These are phyloP conservation scores for Anoncus sp. DNA, from an alignment of 2,888 invertebrate genomes.

Conservation along the genomic window DNA sequence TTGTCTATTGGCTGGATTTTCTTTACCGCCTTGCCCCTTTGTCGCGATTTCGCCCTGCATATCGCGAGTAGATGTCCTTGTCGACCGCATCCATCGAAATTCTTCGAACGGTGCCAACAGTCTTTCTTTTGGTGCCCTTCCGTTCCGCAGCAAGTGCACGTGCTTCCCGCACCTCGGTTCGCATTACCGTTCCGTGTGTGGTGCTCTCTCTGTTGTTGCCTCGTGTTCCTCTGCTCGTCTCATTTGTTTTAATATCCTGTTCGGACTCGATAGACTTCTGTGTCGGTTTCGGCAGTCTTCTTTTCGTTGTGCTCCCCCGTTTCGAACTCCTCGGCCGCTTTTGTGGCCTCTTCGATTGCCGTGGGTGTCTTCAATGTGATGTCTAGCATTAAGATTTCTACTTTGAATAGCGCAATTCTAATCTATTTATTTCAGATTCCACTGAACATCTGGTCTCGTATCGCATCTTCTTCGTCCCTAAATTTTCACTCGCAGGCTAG, in stretches of 20 bases:
- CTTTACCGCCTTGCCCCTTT: slow-evolving; percentile 6
- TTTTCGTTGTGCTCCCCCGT: too few species aligned
- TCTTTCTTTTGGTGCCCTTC: slow-evolving; percentile 17
- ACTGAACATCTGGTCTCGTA: slow-evolving; percentile 37
- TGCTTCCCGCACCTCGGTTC: not conserved
- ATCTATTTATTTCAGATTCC: slow-evolving; percentile 22
- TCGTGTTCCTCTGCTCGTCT: too few species aligned
- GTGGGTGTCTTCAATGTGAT: slow-evolving; percentile 26
- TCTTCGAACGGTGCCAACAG: slow-evolving; percentile 31
- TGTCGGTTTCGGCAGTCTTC: too few species aligned
- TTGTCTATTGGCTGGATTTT: slow-evolving; percentile 2
- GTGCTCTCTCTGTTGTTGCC: too few species aligned
- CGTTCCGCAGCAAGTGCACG: slow-evolving; percentile 36
- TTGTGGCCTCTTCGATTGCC: slow-evolving; percentile 41
- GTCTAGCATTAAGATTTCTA: slow-evolving; percentile 41
- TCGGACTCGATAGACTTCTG: too few species aligned
- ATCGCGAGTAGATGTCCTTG: slow-evolving; percentile 36
- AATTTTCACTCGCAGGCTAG: slow-evolving; percentile 30
- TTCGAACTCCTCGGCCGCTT: slow-evolving; percentile 6
- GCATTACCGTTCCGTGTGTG: too few species aligned
- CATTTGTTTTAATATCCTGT: too few species aligned
- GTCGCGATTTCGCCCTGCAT: slow-evolving; percentile 35
- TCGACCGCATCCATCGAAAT: slow-evolving; percentile 39
- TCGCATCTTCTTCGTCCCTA: slow-evolving; percentile 35
- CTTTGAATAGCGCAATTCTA: slow-evolving; percentile 34